A percentile compares a stretch with the other conserved stretches of the same genome.
Conservation (phyloP, 2,797 vertebrate genomes). For the Ispidina picta region DNA sequence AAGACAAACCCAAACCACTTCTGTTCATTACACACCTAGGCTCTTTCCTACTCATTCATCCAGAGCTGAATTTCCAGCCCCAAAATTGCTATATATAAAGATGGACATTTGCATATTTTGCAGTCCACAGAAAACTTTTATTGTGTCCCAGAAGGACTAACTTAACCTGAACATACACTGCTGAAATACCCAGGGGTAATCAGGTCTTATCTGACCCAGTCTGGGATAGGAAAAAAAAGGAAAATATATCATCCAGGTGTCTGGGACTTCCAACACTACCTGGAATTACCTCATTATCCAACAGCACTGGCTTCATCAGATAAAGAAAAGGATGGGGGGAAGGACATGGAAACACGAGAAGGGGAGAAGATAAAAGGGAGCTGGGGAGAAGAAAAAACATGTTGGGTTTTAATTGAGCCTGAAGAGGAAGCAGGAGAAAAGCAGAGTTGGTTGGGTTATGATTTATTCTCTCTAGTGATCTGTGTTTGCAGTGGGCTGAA, state of each 20-base stretch:
- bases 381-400: constrained; percentile 16
- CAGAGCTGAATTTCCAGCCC: not conserved
- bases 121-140: not conserved
- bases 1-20: constrained; percentile 35
- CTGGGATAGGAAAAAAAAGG: not conserved
- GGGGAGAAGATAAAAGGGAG: constrained; percentile 43
- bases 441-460: constrained; percentile 3
- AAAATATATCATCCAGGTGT: constrained; percentile 20
- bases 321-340: not conserved
- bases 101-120: constrained; percentile 1
- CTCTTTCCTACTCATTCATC: not conserved
- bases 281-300: constrained; percentile 57
- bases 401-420: constrained; percentile 44
- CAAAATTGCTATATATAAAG: not conserved
- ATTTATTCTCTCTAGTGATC: constrained; percentile 48
- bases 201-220: constrained; percentile 4
- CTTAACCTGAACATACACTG: not conserved
- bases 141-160: not conserved
- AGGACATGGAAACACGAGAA: not conserved
- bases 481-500: not conserved
- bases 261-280: constrained; percentile 32
- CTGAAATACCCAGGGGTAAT: constrained; percentile 3
- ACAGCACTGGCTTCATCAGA: constrained; percentile 19
- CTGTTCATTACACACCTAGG: not conserved
- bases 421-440: constrained; percentile 33